phyloP scores from a whole-genome alignment of 2,888 invertebrate genomes.

The Drosophila ustulata region DNA sequence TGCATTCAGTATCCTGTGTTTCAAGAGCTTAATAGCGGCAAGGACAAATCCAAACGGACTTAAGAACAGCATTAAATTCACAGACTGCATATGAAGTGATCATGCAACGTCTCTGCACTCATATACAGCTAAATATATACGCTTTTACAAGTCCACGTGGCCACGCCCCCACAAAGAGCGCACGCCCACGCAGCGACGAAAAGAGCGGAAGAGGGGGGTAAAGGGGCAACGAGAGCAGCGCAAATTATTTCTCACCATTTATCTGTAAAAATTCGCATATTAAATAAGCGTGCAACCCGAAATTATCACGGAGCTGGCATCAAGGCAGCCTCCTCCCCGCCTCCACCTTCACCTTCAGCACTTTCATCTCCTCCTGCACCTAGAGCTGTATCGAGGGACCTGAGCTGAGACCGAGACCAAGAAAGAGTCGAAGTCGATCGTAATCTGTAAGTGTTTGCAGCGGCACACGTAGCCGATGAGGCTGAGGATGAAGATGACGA shows the following conservation, averaged over 20 bases:
- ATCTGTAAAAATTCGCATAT: conserved; percentile 84
- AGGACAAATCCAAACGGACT: neutral
- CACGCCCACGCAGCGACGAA: conserved; percentile 64
- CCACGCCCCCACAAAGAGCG: conserved; percentile 63
- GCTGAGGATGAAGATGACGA: conserved; percentile 19
- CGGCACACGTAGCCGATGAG: conserved; percentile 61
- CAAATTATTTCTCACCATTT: conserved; percentile 83
- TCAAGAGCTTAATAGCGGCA: too few relatives aligned
- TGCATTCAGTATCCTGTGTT: too few relatives aligned
- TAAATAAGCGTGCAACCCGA: conserved; percentile 83
- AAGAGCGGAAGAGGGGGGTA: conserved; percentile 15
- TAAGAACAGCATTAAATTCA: neutral
- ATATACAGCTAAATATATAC: conserved; percentile 16
- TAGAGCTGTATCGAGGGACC: neutral
- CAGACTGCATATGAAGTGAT: conserved; percentile 63
- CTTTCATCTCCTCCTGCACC: conserved; percentile 3
- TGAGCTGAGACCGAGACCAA: conserved; percentile 16
- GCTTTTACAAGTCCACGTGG: conserved; percentile 24
- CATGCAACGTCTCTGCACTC: conserved; percentile 34
- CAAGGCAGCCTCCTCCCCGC: conserved; percentile 40
- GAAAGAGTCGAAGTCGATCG: conserved; percentile 58
- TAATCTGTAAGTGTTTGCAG: conserved; percentile 77
- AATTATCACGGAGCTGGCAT: conserved; percentile 84
- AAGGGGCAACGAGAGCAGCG: conserved; percentile 65
- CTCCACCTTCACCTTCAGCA: conserved; percentile 8